Base-by-base conservation (phyloP, 2,113 vertebrate genomes). In the Chamaea fasciata region DNA sequence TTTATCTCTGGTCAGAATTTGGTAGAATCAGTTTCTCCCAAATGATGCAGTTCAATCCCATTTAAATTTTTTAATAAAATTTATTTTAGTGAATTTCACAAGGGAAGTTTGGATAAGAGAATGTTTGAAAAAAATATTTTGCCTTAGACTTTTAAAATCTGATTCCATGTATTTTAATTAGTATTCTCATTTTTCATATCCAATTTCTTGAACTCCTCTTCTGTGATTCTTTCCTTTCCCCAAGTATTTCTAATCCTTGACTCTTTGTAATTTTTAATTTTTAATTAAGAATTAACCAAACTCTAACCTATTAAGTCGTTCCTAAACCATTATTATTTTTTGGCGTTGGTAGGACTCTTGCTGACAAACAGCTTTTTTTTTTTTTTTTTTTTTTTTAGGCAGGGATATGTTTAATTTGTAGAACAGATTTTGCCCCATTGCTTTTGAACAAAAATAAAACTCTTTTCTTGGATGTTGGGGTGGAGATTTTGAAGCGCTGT, bases 331-430 rank as follows among this genome's bases (percentile, higher is more conserved):
- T 33, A 30, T 10, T 67, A 44, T 28, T 64, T 87, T 63, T 90
- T 85, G 6, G 11, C 35, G 75, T 84, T 63, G 20, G 37, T 81
- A 75, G 16, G 30, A 68, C 14, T 73, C 20, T 41, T 2, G 14
- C 13, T 35, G 33, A 47, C 9, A 67, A 65, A 24, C 39, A 64
- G 7, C 10, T 33, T 6, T 47, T 13, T 19, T 13, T 13, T 3
- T 1, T 37, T 21, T 31, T n/a, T 46, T 65, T 65, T 39, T 75
- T 57, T 35, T 53, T n/a, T n/a, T n/a, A n/a, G 1, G 0, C 13
- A 83, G 9, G 16, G 16, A 39, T 82, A 31, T 24, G 7, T 50
- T 83, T 69, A 57, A 63, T 79, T 76, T 90, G 23, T 69, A 73
- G 28, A 75, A 52, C 10, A n/a, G 39, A 14, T 47, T 87, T 71